Percentiles rank a stretch among this genome's conserved stretches.
These are phyloP conservation scores for Cottus gobio DNA, from an alignment of 2,113 vertebrate species.

Conservation along the genomic window DNA sequence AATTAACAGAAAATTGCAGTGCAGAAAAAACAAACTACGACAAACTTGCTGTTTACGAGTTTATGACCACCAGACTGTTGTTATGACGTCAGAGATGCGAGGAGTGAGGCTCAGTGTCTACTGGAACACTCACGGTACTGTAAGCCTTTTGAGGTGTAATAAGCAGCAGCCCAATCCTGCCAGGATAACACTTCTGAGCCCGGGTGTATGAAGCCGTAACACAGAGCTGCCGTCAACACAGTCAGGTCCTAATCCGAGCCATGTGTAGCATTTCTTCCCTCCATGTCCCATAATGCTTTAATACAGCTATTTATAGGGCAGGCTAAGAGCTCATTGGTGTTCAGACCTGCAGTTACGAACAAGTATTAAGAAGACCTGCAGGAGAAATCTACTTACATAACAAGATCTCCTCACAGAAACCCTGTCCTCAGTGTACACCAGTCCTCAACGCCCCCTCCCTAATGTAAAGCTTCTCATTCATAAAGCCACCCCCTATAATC, in stretches of 20 bases:
- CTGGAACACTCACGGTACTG: constrained; percentile 30
- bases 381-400: constrained; percentile 60
- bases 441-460: neutral
- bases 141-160: constrained; percentile 57
- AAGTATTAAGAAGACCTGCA: constrained; percentile 42
- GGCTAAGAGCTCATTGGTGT: constrained; percentile 25
- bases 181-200: constrained; percentile 56
- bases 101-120: constrained; percentile 18
- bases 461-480: constrained; percentile 51
- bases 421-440: neutral
- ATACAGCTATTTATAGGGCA: constrained; percentile 76
- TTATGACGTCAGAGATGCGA: constrained; percentile 8
- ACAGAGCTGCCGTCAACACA: constrained; percentile 22
- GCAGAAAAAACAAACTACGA: neutral
- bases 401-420: constrained; percentile 7
- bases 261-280: constrained; percentile 57
- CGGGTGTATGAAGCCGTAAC: neutral
- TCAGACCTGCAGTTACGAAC: constrained; percentile 36
- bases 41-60: neutral
- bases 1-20: neutral
- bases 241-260: constrained; percentile 65
- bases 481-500: constrained; percentile 29
- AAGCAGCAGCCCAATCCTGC: constrained; percentile 36
- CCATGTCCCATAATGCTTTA: constrained; percentile 43
- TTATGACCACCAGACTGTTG: neutral